Evolutionary conservation across 2,113 vertebrate genomes (phyloP).

Genomic region (Brienomyrus brachyistius): DNA sequence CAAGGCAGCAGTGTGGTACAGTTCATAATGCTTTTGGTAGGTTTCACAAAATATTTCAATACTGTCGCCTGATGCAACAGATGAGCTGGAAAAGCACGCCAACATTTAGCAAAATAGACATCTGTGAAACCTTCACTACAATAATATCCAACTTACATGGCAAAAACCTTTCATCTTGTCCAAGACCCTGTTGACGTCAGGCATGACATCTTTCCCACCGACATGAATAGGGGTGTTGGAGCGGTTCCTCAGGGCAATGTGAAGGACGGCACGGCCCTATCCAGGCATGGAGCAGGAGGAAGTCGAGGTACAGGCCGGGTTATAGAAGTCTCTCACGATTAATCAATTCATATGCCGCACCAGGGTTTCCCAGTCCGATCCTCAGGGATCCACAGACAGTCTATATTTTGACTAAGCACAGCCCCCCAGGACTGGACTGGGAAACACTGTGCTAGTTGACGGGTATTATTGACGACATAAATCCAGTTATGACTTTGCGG

Average conservation of each 20-base stretch:
- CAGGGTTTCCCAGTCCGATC: background rate
- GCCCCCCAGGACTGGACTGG: too few relatives aligned
- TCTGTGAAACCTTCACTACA: background rate
- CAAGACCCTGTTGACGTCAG: constrained; percentile 85
- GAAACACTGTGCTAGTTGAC: background rate
- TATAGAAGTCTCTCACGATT: background rate
- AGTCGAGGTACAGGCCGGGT: background rate
- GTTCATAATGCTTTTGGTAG: background rate
- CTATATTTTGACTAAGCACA: too few relatives aligned
- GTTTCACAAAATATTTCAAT: background rate
- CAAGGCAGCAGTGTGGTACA: background rate
- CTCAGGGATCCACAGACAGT: too few relatives aligned
- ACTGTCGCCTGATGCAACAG: background rate
- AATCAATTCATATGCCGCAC: background rate
- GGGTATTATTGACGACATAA: background rate
- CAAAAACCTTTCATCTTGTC: constrained; percentile 95
- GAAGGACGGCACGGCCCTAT: constrained; percentile 89
- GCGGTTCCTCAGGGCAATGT: constrained; percentile 87
- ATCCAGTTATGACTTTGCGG: background rate
- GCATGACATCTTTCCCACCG: constrained; percentile 86
- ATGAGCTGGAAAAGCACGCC: background rate
- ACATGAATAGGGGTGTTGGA: constrained; percentile 78
- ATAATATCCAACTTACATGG: constrained; percentile 60
- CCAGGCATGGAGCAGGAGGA: background rate
- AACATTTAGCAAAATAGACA: background rate